A percentile compares a stretch with the other conserved stretches of the same genome.
Evolutionary conservation across 2,888 invertebrate genomes (phyloP).

Genomic region (Heliconius hortense): DNA sequence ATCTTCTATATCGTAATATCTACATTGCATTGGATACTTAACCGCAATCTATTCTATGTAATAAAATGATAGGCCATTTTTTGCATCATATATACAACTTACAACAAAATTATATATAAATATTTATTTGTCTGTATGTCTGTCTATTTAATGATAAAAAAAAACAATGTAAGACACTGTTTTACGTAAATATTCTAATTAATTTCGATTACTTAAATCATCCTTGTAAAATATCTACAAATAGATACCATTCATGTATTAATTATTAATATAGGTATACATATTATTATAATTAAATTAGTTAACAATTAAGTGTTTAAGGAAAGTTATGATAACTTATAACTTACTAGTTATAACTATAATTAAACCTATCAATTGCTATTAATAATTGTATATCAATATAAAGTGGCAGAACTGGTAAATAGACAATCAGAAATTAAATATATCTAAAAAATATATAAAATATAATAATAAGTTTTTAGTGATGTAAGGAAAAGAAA

Average conservation of each 20-base stretch:
- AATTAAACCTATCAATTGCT: not conserved
- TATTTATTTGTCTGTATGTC: not conserved
- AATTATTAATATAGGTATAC: not conserved
- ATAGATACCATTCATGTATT: too few relatives aligned
- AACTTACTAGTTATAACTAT: too few relatives aligned
- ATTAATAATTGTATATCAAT: not conserved
- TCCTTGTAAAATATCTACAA: too few relatives aligned
- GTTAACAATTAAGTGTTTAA: not conserved
- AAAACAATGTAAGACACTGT: too few relatives aligned
- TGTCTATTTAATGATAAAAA: not conserved
- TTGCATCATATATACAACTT: not conserved
- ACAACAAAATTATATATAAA: not conserved
- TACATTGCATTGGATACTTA: slow-evolving; percentile 22
- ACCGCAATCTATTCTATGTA: slow-evolving; percentile 17
- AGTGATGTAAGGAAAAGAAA: too few relatives aligned
- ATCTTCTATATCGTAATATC: slow-evolving; percentile 18
- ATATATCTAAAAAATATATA: not conserved
- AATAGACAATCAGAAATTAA: not conserved
- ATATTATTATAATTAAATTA: not conserved
- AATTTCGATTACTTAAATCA: too few relatives aligned
- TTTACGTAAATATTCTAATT: too few relatives aligned
- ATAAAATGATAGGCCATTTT: slow-evolving; percentile 10
- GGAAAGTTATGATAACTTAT: not conserved
- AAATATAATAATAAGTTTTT: not conserved
- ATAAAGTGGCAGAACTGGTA: not conserved